These are phyloP conservation scores for Hippocampus comes DNA, from an alignment of 2,113 vertebrate genomes.

Conservation along the genomic window DNA sequence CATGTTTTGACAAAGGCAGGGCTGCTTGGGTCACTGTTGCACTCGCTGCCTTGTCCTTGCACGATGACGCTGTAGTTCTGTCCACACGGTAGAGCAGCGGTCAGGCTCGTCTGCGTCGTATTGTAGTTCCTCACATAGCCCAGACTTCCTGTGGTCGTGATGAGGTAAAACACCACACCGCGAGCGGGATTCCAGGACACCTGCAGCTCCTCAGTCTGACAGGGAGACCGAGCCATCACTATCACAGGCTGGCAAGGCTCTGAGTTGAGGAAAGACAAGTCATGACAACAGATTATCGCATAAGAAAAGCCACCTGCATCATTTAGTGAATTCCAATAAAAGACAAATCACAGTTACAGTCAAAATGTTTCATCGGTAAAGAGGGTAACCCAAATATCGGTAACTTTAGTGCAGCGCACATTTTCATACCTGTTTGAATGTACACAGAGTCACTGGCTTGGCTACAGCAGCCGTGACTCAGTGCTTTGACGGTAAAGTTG, in stretches of 20 bases:
- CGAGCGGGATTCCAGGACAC: slow-evolving; percentile 44
- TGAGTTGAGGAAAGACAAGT: slow-evolving; percentile 11
- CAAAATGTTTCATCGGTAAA: not conserved
- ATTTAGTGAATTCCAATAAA: not conserved
- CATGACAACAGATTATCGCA: not conserved
- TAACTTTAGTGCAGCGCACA: not conserved
- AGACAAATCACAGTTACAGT: not conserved
- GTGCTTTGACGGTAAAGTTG: slow-evolving; percentile 57
- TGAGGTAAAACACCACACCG: slow-evolving; percentile 27
- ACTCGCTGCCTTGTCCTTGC: slow-evolving; percentile 33
- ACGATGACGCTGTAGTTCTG: slow-evolving; percentile 52
- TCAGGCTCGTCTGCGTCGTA: slow-evolving; percentile 26
- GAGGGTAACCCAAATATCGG: no score
- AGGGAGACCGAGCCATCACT: slow-evolving; percentile 21
- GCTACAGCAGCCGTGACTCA: slow-evolving; percentile 49
- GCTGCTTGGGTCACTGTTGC: slow-evolving; percentile 43
- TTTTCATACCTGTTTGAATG: slow-evolving; percentile 58
- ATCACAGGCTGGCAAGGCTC: slow-evolving; percentile 53
- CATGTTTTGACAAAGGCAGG: slow-evolving; percentile 44
- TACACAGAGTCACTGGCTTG: slow-evolving; percentile 27
- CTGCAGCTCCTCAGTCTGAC: slow-evolving; percentile 40
- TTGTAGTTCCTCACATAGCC: slow-evolving; percentile 24
- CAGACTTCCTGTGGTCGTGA: slow-evolving; percentile 33
- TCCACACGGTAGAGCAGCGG: slow-evolving; percentile 44
- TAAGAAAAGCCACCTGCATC: not conserved